Evolutionary conservation across 2,113 vertebrate species (phyloP).

Genomic region (Numenius arquata): DNA sequence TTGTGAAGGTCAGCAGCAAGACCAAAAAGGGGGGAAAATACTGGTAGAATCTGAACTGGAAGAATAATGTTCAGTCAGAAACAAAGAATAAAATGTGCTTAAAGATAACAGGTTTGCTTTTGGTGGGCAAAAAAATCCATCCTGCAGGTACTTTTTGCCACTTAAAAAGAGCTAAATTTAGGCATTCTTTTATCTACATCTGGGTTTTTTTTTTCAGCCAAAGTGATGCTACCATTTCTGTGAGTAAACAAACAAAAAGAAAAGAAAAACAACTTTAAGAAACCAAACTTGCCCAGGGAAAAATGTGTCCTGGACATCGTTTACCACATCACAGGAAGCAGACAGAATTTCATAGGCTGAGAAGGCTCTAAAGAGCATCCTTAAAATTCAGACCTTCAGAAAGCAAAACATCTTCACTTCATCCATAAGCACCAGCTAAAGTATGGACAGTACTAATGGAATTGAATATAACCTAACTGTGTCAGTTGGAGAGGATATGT

Average conservation of each 20-base stretch:
- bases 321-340: not conserved
- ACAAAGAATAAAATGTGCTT: not conserved
- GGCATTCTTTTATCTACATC: not conserved
- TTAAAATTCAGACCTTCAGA: not conserved
- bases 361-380: not conserved
- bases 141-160: not conserved
- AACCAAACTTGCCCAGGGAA: not conserved
- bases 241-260: not conserved
- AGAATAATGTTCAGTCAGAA: not conserved
- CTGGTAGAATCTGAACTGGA: not conserved
- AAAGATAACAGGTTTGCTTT: not conserved
- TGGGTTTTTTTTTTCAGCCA: not conserved
- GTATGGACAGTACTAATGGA: too few relatives aligned
- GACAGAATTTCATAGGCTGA: not conserved
- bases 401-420: not conserved
- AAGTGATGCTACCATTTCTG: not conserved
- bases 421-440: not conserved
- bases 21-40: not conserved
- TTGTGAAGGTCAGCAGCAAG: not conserved
- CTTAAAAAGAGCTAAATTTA: not conserved
- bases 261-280: not conserved
- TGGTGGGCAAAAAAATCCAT: not conserved
- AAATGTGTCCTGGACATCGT: not conserved
- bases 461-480: not conserved
- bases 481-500: not conserved